phyloP scores from a whole-genome alignment of 2,888 invertebrate genomes.

The Agrypnus murinus region DNA sequence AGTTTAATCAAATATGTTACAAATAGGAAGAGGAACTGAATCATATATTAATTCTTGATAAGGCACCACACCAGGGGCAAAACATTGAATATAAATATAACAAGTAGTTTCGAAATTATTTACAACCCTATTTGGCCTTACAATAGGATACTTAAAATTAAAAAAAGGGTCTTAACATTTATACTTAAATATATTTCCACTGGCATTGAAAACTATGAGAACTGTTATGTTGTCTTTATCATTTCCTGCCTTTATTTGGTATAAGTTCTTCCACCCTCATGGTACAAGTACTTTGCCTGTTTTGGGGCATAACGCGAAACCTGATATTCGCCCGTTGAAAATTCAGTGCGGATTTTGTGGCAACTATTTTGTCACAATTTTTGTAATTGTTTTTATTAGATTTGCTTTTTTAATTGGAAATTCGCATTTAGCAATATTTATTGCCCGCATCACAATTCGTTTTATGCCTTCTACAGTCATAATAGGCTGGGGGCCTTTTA shows the following conservation, averaged over 20 bases:
- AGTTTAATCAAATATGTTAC: no score
- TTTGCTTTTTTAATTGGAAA: slow-evolving; percentile 42
- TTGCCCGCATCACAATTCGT: slow-evolving; percentile 36
- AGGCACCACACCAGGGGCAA: no score
- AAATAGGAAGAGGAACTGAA: no score
- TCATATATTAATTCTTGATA: no score
- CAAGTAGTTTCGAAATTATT: no score
- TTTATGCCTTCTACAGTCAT: slow-evolving; percentile 29
- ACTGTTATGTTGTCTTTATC: slow-evolving; percentile 41
- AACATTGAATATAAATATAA: no score
- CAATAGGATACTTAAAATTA: no score
- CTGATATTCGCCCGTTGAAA: slow-evolving; percentile 64
- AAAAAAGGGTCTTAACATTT: no score
- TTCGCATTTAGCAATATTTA: slow-evolving; percentile 36
- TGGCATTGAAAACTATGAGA: slow-evolving; percentile 37
- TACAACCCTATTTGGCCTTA: no score
- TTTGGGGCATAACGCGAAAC: slow-evolving; percentile 61
- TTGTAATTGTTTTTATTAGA: slow-evolving; percentile 32
- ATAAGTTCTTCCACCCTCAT: slow-evolving; percentile 33
- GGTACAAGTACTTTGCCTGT: slow-evolving; percentile 46
- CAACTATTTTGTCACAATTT: no score
- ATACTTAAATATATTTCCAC: slow-evolving; percentile 38
- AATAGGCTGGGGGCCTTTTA: slow-evolving; percentile 27
- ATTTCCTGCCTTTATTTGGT: slow-evolving; percentile 30
- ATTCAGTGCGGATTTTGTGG: no score